A percentile compares a stretch with the other conserved stretches of the same genome.
phyloP scores from a whole-genome alignment of 2,113 vertebrate species.

The Xenus cinereus region DNA sequence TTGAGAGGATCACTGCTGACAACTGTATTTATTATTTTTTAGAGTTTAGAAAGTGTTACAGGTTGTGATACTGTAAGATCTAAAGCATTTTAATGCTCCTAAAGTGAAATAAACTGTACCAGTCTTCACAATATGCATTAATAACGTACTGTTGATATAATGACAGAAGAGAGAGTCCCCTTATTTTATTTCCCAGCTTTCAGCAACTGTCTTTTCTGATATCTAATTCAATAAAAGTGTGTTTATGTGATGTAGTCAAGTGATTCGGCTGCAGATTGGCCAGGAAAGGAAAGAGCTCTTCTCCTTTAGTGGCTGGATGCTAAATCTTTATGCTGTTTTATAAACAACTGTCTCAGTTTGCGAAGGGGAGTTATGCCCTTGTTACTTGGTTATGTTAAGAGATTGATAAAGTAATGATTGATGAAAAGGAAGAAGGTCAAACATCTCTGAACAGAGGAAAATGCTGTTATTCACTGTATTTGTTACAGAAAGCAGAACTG shows the following conservation, averaged over 20 bases:
- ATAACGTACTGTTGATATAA: background rate
- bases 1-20: background rate
- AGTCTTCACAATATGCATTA: background rate
- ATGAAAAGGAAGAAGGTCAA: background rate
- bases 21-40: background rate
- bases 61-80: background rate
- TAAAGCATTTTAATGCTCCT: background rate
- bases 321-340: background rate
- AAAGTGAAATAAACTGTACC: background rate
- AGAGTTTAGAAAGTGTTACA: background rate
- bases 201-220: background rate
- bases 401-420: background rate
- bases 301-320: background rate
- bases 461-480: background rate
- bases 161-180: background rate
- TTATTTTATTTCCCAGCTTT: slow-evolving; percentile 22
- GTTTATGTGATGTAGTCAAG: background rate
- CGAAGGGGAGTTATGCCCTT: background rate
- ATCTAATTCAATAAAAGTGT: background rate
- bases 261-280: background rate
- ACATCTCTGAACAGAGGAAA: background rate
- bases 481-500: background rate
- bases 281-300: background rate
- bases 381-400: background rate
- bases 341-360: background rate